phyloP scores from a whole-genome alignment of 2,888 invertebrate species.

The Dynastes maya region DNA sequence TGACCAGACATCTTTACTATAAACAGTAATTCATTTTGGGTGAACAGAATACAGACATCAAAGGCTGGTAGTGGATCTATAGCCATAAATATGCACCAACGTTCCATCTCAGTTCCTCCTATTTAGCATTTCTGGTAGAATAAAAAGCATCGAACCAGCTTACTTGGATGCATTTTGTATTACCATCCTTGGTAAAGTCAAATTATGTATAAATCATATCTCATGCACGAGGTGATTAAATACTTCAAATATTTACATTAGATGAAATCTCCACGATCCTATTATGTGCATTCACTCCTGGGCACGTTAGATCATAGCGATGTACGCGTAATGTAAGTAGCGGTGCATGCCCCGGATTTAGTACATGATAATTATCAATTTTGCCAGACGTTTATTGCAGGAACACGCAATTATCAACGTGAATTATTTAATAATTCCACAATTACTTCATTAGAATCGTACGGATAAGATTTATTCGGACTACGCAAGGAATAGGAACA shows the following conservation, averaged over 20 bases:
- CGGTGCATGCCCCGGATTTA: constrained; percentile 32
- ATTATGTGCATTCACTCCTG: neutral
- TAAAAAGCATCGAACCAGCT: no score
- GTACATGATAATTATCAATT: constrained; percentile 45
- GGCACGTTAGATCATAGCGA: constrained; percentile 27
- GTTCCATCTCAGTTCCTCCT: no score
- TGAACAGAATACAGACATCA: no score
- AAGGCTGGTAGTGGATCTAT: no score
- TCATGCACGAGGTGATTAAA: constrained; percentile 10
- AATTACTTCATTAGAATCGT: constrained; percentile 42
- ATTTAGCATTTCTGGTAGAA: no score
- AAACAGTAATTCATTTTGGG: no score
- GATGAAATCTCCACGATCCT: constrained; percentile 20
- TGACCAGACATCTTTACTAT: no score
- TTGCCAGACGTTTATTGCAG: constrained; percentile 36
- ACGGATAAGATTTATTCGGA: constrained; percentile 31
- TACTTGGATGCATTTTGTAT: no score
- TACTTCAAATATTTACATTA: neutral
- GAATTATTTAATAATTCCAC: constrained; percentile 42
- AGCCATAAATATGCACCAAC: no score
- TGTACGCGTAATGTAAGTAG: constrained; percentile 25
- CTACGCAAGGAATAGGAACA: constrained; percentile 22
- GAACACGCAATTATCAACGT: constrained; percentile 44
- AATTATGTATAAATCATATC: no score
- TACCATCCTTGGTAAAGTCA: neutral